Conservation (phyloP, 1,140 invertebrate genomes). For the Drosophila tani region DNA sequence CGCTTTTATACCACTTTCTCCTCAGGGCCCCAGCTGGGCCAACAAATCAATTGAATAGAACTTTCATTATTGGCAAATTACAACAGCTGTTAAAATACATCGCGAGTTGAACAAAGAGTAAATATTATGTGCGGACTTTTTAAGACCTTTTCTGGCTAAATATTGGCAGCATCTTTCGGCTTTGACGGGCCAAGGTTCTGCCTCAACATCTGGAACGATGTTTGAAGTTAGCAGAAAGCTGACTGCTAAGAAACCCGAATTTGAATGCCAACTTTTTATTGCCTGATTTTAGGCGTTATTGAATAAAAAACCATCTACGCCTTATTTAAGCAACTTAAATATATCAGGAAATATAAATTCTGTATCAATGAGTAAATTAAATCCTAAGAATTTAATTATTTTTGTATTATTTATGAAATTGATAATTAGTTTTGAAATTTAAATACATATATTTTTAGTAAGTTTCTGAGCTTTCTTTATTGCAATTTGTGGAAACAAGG, state of each 20-base stretch:
- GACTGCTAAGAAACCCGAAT: background rate
- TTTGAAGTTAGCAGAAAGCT: background rate
- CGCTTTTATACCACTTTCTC: constrained; percentile 15
- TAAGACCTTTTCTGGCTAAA: constrained; percentile 3
- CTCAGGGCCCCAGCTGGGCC: constrained; percentile 8
- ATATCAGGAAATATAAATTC: no score
- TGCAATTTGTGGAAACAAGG: no score
- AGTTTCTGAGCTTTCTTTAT: no score
- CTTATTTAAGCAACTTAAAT: background rate
- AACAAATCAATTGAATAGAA: constrained; percentile 33
- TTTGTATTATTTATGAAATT: no score
- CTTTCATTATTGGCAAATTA: constrained; percentile 10
- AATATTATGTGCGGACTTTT: background rate
- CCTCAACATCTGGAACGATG: background rate
- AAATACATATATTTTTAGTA: no score
- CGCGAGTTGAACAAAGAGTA: background rate
- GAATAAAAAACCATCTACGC: background rate
- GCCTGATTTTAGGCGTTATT: constrained; percentile 12
- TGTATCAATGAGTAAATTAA: no score
- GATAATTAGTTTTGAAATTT: no score
- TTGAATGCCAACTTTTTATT: background rate
- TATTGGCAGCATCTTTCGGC: constrained; percentile 9
- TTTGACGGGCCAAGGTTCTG: background rate
- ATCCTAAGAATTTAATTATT: no score
- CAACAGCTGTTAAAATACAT: constrained; percentile 23